Conservation (phyloP, 2,888 invertebrate species). For the Eustalomyia histrio region DNA sequence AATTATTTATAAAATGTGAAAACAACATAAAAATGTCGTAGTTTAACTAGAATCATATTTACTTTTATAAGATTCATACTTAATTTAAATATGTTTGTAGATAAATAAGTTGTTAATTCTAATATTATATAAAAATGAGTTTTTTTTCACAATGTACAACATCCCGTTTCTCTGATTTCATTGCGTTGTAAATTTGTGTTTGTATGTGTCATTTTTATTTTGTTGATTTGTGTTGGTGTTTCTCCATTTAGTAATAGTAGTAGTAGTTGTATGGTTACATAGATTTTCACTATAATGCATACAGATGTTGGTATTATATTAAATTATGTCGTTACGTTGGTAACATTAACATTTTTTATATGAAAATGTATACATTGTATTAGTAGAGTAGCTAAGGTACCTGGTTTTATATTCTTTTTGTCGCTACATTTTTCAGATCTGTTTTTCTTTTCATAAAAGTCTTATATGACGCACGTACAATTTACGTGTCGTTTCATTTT, state of each 20-base stretch:
- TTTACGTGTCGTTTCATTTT: constrained; percentile 48
- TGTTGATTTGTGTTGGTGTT: constrained; percentile 5
- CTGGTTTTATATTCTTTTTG: constrained; percentile 31
- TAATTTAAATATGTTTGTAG: too few species aligned
- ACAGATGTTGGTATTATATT: constrained; percentile 41
- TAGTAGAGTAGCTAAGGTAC: constrained; percentile 20
- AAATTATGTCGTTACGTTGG: constrained; percentile 57
- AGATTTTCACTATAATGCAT: neutral
- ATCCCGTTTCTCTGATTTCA: constrained; percentile 8
- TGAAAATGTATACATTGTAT: neutral
- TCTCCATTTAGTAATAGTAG: constrained; percentile 15
- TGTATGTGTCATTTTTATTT: neutral
- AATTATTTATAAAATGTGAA: too few species aligned
- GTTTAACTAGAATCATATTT: too few species aligned
- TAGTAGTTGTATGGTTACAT: too few species aligned
- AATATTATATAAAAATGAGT: too few species aligned
- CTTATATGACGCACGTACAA: constrained; percentile 47
- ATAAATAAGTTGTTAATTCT: too few species aligned
- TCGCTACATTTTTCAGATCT: constrained; percentile 1
- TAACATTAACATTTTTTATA: constrained; percentile 47
- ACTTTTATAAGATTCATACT: too few species aligned
- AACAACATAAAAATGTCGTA: too few species aligned
- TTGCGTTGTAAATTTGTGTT: constrained; percentile 9
- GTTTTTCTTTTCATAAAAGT: constrained; percentile 19
- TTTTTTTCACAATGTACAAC: too few species aligned